A percentile compares a stretch with the other conserved stretches of the same genome.
These are phyloP conservation scores for Myioborus miniatus DNA, from an alignment of 2,797 vertebrate species.

Conservation along the genomic window DNA sequence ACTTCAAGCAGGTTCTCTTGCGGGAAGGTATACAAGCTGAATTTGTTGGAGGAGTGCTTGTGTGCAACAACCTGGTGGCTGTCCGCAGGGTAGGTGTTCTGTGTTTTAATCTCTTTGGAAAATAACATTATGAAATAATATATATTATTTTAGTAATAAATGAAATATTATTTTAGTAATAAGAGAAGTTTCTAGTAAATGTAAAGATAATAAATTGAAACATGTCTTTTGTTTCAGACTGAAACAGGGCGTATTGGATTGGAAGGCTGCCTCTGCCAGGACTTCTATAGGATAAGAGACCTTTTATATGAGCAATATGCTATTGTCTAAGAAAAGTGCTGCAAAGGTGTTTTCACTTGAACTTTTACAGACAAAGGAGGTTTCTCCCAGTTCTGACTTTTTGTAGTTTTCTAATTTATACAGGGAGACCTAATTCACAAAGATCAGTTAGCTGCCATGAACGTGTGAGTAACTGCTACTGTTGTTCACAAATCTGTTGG, in stretches of 20 bases:
- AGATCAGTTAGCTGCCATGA: slow-evolving; percentile 22
- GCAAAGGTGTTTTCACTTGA: slow-evolving; percentile 53
- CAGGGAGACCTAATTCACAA: slow-evolving; percentile 23
- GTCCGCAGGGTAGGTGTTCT: slow-evolving; percentile 91
- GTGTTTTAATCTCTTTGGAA: background rate
- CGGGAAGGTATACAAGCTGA: slow-evolving; percentile 97
- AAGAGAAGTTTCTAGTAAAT: background rate
- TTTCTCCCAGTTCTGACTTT: slow-evolving; percentile 48
- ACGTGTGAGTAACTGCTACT: slow-evolving; percentile 39
- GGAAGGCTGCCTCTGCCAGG: slow-evolving; percentile 97
- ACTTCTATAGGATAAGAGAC: slow-evolving; percentile 98
- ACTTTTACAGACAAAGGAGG: slow-evolving; percentile 54
- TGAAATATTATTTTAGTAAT: background rate
- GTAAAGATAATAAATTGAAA: background rate
- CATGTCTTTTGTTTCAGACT: slow-evolving; percentile 83
- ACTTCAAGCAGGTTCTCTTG: slow-evolving; percentile 98
- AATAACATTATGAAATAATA: background rate
- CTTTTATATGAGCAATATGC: slow-evolving; percentile 98
- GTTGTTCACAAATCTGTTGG: slow-evolving; percentile 20
- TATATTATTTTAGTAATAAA: background rate
- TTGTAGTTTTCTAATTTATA: slow-evolving; percentile 73
- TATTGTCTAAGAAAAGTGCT: slow-evolving; percentile 83
- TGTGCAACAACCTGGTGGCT: slow-evolving; percentile 97
- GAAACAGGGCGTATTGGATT: slow-evolving; percentile 96
- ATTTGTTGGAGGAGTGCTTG: slow-evolving; percentile 96